Percentiles rank a stretch among this genome's conserved stretches.
Conservation (phyloP, 2,888 invertebrate genomes). For the Drosophila tripunctata region DNA sequence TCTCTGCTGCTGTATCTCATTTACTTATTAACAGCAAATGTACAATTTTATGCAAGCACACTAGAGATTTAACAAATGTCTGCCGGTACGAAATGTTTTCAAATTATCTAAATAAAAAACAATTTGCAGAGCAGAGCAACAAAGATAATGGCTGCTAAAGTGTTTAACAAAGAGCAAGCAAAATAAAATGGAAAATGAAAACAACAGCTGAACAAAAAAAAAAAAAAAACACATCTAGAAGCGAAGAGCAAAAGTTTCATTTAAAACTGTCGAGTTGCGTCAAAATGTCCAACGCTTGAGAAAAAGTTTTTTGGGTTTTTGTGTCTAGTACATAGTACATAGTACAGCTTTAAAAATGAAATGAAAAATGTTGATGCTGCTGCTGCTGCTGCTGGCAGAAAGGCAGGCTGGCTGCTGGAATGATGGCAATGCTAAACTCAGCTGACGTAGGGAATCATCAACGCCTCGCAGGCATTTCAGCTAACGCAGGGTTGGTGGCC, state of each 20-base stretch:
- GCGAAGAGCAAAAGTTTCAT: conserved; percentile 53
- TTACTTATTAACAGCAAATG: no score
- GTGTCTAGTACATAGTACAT: no score
- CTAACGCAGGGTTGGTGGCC: not conserved
- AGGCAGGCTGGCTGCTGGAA: no score
- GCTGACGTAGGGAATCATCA: conserved; percentile 28
- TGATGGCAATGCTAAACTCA: conserved; percentile 14
- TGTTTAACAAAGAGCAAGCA: conserved; percentile 35
- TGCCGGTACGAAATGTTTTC: not conserved
- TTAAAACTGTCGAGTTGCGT: conserved; percentile 44
- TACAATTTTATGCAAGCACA: not conserved
- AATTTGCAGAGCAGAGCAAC: conserved; percentile 1
- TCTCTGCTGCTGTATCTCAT: no score
- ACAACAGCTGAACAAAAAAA: conserved; percentile 13
- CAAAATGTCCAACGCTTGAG: conserved; percentile 29
- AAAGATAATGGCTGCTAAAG: conserved; percentile 51
- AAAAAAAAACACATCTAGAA: conserved; percentile 29
- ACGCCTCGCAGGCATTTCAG: conserved; percentile 22
- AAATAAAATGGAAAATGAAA: no score
- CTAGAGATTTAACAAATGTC: not conserved
- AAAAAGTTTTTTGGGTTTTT: conserved; percentile 33
- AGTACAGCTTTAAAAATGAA: conserved; percentile 20
- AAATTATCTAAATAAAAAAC: conserved; percentile 8
- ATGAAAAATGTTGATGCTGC: conserved; percentile 26
- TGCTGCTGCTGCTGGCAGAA: conserved; percentile 19